A percentile compares a stretch with the other conserved stretches of the same genome.
Evolutionary conservation across 2,113 vertebrate genomes (phyloP).

Genomic region (Xerus inauris): DNA sequence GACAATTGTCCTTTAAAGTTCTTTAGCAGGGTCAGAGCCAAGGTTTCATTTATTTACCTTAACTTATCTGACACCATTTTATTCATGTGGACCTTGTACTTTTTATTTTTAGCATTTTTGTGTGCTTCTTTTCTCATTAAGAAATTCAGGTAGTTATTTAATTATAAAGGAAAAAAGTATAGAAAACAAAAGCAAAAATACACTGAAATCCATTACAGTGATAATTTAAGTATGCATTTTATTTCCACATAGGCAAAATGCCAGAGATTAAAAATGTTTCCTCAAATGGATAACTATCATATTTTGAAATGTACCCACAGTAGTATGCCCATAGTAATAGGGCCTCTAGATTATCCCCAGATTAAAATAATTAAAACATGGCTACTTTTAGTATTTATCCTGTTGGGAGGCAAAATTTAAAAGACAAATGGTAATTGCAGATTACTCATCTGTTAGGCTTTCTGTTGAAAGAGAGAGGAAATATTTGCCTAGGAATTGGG

Average conservation of each 20-base stretch:
- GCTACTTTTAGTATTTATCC: background rate
- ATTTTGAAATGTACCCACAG: conserved; percentile 41
- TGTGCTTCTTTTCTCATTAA: background rate
- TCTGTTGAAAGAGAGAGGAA: background rate
- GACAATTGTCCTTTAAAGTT: background rate
- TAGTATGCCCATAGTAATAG: background rate
- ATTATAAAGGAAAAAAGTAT: background rate
- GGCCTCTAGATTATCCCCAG: background rate
- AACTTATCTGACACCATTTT: background rate
- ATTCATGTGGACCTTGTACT: background rate
- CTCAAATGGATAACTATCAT: background rate
- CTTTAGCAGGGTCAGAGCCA: background rate
- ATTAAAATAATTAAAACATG: background rate
- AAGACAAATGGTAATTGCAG: background rate
- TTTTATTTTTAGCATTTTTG: background rate
- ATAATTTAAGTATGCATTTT: background rate
- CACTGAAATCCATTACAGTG: background rate
- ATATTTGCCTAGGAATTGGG: background rate
- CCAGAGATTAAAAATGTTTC: background rate
- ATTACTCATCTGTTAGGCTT: background rate
- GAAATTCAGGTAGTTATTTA: background rate
- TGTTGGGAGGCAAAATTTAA: background rate
- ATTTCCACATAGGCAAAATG: background rate
- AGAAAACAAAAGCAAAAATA: background rate
- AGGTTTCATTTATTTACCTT: background rate